Evolutionary conservation across 2,888 invertebrate species (phyloP).

Genomic region (Eupithecia pulchellata): DNA sequence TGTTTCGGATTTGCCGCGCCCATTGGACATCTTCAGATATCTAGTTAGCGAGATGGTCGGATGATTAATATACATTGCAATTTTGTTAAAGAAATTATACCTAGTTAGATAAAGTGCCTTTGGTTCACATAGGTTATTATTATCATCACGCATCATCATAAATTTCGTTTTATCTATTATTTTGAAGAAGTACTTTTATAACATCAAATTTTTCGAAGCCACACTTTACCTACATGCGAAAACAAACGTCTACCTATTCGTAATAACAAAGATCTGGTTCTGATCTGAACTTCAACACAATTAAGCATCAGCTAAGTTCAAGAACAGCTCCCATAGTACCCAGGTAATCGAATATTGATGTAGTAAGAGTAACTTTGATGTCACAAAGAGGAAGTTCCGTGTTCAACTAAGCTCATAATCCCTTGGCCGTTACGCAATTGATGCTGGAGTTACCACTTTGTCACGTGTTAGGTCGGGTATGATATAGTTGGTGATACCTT

Average conservation of each 20-base stretch:
- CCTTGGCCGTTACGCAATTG: slow-evolving; percentile 8
- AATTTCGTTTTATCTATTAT: no score
- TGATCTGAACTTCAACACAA: neutral
- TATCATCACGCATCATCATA: neutral
- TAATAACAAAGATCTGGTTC: neutral
- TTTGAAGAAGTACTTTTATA: neutral
- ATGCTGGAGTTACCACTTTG: slow-evolving; percentile 10
- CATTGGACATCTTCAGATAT: neutral
- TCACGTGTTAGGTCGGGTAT: neutral
- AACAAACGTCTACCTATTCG: neutral
- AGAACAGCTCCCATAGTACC: slow-evolving; percentile 3
- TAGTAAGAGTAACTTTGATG: slow-evolving; percentile 1
- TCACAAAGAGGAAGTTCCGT: slow-evolving; percentile 1
- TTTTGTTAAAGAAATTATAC: neutral
- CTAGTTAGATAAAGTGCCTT: no score
- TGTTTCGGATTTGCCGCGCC: neutral
- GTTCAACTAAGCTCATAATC: slow-evolving; percentile 16
- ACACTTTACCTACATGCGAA: no score
- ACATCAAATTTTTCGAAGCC: no score
- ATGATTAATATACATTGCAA: neutral
- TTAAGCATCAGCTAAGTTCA: neutral
- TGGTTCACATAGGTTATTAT: no score
- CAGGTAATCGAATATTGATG: slow-evolving; percentile 16
- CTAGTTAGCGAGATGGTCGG: neutral
- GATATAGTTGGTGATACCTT: neutral